These are phyloP conservation scores for Leptoclinus maculatus DNA, from an alignment of 2,797 vertebrate genomes.

Conservation along the genomic window DNA sequence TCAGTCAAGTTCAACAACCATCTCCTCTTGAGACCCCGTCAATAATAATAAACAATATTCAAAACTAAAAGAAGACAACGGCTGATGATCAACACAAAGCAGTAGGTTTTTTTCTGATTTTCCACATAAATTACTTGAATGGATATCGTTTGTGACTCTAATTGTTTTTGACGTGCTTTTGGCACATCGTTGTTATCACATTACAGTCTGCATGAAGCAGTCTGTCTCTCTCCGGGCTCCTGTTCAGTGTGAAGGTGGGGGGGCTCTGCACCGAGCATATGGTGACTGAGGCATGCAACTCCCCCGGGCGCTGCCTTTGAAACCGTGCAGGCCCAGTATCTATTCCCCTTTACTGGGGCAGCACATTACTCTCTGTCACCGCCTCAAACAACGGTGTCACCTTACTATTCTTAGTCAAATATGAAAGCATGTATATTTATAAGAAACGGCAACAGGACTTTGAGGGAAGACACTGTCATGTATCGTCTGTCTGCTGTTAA, in stretches of 20 bases:
- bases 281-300: slow-evolving; percentile 59
- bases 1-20: neutral
- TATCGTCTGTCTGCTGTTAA: slow-evolving; percentile 2
- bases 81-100: neutral
- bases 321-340: slow-evolving; percentile 61
- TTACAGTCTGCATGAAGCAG: slow-evolving; percentile 3
- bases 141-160: neutral
- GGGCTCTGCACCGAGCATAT: slow-evolving; percentile 52
- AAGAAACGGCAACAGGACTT: slow-evolving; percentile 41
- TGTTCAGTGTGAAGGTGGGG: slow-evolving; percentile 9
- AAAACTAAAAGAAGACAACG: neutral
- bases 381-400: slow-evolving; percentile 67
- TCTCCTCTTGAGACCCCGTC: neutral
- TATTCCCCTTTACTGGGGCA: slow-evolving; percentile 52
- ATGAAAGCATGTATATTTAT: slow-evolving; percentile 49
- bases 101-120: neutral
- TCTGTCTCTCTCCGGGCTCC: slow-evolving; percentile 13
- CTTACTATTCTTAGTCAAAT: slow-evolving; percentile 73
- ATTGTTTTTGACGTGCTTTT: neutral
- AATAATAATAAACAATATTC: neutral
- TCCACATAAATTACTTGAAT: neutral
- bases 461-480: slow-evolving; percentile 55
- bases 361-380: slow-evolving; percentile 74
- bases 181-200: neutral
- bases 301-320: slow-evolving; percentile 66